phyloP scores from a whole-genome alignment of 1,140 invertebrate species.

The Heliothis virescens region DNA sequence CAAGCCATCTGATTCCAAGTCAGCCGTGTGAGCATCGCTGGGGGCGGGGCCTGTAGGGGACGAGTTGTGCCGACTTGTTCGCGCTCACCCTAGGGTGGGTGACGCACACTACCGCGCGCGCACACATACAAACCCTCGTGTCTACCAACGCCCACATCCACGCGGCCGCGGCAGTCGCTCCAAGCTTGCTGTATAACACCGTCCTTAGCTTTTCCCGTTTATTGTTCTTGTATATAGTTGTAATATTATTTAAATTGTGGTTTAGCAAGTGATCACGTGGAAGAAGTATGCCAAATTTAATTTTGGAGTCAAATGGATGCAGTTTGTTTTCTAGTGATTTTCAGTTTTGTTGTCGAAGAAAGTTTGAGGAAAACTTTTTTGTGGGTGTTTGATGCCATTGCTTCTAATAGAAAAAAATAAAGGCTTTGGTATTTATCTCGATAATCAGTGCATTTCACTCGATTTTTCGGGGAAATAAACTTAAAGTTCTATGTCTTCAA shows the following conservation, averaged over 20 bases:
- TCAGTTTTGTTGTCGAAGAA: constrained; percentile 13
- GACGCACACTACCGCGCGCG: constrained; percentile 67
- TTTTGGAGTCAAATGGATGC: constrained; percentile 30
- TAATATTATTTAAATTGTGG: constrained; percentile 33
- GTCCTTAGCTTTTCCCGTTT: constrained; percentile 56
- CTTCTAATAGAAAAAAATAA: neutral
- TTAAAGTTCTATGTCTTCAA: neutral
- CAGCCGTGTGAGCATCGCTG: constrained; percentile 82
- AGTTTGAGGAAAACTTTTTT: neutral
- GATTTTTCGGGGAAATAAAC: neutral
- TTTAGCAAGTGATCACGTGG: constrained; percentile 24
- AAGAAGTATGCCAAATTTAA: neutral
- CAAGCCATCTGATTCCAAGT: constrained; percentile 85
- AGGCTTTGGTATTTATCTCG: neutral
- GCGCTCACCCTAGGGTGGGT: constrained; percentile 68
- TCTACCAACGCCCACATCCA: constrained; percentile 63
- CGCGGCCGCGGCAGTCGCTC: constrained; percentile 52
- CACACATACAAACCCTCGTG: constrained; percentile 50
- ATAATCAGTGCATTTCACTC: neutral
- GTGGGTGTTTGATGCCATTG: neutral
- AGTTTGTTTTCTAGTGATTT: constrained; percentile 41
- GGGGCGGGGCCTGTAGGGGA: constrained; percentile 71
- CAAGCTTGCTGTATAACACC: constrained; percentile 68
- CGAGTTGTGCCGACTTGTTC: constrained; percentile 55
- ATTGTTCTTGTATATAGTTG: constrained; percentile 43